phyloP scores from a whole-genome alignment of 2,113 vertebrate genomes.

The Pollachius pollachius region DNA sequence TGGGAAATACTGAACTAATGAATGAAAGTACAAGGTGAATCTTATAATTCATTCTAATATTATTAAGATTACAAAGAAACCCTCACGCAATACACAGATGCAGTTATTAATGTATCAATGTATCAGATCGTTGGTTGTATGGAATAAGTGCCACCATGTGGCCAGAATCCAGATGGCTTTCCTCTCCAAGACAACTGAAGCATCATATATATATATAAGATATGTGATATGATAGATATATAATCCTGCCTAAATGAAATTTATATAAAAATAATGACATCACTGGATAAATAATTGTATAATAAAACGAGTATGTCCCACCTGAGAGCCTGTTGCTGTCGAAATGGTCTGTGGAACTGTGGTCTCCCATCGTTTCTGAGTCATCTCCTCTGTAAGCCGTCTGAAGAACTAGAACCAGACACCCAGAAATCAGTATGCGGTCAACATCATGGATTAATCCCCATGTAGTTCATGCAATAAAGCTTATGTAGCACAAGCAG shows the following conservation, averaged over 20 bases:
- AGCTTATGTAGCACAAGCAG: neutral
- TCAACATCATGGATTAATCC: neutral
- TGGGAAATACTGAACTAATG: no score
- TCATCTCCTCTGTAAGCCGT: conserved; percentile 91
- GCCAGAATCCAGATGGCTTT: conserved; percentile 8
- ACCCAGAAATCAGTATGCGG: neutral
- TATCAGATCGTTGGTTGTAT: neutral
- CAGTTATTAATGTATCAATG: neutral
- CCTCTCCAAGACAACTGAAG: no score
- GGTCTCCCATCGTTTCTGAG: conserved; percentile 89
- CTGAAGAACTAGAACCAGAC: conserved; percentile 85
- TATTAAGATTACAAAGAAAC: neutral
- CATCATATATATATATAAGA: no score
- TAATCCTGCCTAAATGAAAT: no score
- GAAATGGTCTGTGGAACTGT: conserved; percentile 80
- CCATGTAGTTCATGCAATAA: neutral
- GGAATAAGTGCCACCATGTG: conserved; percentile 50
- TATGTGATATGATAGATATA: no score
- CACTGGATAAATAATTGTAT: no score
- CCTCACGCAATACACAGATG: no score
- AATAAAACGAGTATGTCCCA: conserved; percentile 43
- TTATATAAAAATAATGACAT: no score
- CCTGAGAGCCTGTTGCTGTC: conserved; percentile 75
- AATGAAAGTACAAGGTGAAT: no score
- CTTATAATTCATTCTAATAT: neutral